These are phyloP conservation scores for Drosophila nannoptera DNA, from an alignment of 1,140 invertebrate species.

Conservation along the genomic window DNA sequence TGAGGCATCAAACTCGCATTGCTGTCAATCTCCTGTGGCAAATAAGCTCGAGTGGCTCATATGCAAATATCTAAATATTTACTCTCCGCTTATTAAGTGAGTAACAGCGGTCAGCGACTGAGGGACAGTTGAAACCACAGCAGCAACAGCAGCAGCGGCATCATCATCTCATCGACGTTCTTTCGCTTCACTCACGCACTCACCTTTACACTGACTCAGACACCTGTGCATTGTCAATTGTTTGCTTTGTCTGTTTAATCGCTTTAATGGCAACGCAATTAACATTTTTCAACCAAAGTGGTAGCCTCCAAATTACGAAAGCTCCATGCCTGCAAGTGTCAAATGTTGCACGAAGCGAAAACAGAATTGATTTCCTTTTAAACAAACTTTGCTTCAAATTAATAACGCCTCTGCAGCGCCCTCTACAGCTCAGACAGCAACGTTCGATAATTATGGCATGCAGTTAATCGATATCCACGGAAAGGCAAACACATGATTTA, in stretches of 20 bases:
- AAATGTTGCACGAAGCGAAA: constrained; percentile 21
- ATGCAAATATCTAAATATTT: constrained; percentile 73
- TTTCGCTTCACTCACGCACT: constrained; percentile 22
- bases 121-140: constrained; percentile 38
- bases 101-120: constrained; percentile 62
- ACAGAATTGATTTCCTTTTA: neutral
- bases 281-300: constrained; percentile 52
- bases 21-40: constrained; percentile 75
- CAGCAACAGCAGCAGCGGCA: constrained; percentile 25
- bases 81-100: constrained; percentile 74
- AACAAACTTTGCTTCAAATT: neutral
- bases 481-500: neutral
- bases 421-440: constrained; percentile 2
- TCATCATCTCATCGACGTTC: too few species aligned
- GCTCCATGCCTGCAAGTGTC: constrained; percentile 6
- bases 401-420: constrained; percentile 10
- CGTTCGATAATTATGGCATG: neutral
- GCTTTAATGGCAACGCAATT: constrained; percentile 74
- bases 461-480: constrained; percentile 2
- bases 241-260: constrained; percentile 71
- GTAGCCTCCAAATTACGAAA: constrained; percentile 15
- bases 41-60: constrained; percentile 73
- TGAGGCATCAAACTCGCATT: constrained; percentile 56
- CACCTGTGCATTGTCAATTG: constrained; percentile 51
- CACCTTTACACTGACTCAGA: constrained; percentile 18